Evolutionary conservation across 2,113 vertebrate species (phyloP).

Genomic region (Macquaria ambigua): DNA sequence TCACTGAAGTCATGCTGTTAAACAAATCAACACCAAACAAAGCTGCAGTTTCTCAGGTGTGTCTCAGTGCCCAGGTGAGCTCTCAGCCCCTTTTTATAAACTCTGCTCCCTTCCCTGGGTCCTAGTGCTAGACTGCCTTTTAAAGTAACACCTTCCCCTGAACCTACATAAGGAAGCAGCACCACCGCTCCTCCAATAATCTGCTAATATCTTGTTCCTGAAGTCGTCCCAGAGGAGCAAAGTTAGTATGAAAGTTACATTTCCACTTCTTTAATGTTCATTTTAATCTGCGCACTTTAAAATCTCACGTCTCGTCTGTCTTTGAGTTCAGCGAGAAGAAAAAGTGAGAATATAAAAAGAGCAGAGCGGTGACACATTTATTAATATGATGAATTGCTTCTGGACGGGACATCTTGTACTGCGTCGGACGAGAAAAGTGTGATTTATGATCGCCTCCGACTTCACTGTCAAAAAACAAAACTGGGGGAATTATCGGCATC

Average conservation of each 20-base stretch:
- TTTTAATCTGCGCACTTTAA: slow-evolving; percentile 17
- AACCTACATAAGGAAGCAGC: too few species aligned
- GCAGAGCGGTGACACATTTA: slow-evolving; percentile 60
- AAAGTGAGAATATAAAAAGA: slow-evolving; percentile 29
- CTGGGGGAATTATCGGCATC: slow-evolving; percentile 59
- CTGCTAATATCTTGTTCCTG: background rate
- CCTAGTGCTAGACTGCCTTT: too few species aligned
- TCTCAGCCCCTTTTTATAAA: too few species aligned
- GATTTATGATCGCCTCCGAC: slow-evolving; percentile 69
- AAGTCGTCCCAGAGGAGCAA: background rate
- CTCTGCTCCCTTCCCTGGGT: too few species aligned
- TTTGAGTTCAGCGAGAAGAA: slow-evolving; percentile 17
- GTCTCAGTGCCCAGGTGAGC: background rate
- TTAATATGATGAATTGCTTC: slow-evolving; percentile 74
- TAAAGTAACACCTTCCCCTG: too few species aligned
- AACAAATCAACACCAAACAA: background rate
- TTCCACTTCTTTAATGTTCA: background rate
- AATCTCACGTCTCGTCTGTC: slow-evolving; percentile 27
- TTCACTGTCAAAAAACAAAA: slow-evolving; percentile 71
- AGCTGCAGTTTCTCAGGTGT: background rate
- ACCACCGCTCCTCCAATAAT: too few species aligned
- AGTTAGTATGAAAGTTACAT: background rate
- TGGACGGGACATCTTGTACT: slow-evolving; percentile 66
- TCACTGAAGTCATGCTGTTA: background rate
- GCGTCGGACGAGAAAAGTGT: slow-evolving; percentile 56